Base-by-base conservation (phyloP, 2,888 invertebrate genomes). In the Schizaphis graminum region DNA sequence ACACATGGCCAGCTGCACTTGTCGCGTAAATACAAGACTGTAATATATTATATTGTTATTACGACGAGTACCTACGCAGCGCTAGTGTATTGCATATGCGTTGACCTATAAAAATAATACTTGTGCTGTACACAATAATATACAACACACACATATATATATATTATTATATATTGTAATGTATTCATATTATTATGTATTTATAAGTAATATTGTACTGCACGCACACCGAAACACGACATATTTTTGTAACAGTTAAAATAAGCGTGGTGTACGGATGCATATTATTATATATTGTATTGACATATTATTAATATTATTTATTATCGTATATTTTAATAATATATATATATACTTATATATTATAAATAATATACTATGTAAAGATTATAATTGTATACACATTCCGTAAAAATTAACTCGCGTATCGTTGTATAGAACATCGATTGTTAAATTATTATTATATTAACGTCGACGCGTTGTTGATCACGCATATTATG, bases 1-100 rank as follows among this genome's bases (percentile, higher is more conserved):
- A 94, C 94, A 94, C 94, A 91, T 94, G 94, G 94, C 90, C 61
- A 86, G 86, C 61, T 61, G 86, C 94, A 94, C 94, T 94, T 94
- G 94, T 91, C 86, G 56, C 84, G 24, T 41, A 13, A 47, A 44
- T 28, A 35, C n/a, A 53, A 10, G 49, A 1, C 10, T 35, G n/a
- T 91, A 88, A 88, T 88, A 21, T 44, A 28, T 67, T 77, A 77
- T 77, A 77, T 35, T 77, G 77, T 77, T 35, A 77, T 77, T 77
- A 41, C 35, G 21, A 57, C 56, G 89, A 57, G 49, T 67, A n/a
- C n/a, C n/a, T n/a, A 21, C 77, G 8, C 21, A 35, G 89, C 1
- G 44, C 16, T 28, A 3, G 84, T 16, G 77, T 84, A 21, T 77
- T 35, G 7, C 44, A 57, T 16, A 26, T 26, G 47, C 41, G 53